Evolutionary conservation across 2,888 invertebrate species (phyloP), one percentile per base, ranked within the genome.

Genomic region (Lobophora halterata): DNA sequence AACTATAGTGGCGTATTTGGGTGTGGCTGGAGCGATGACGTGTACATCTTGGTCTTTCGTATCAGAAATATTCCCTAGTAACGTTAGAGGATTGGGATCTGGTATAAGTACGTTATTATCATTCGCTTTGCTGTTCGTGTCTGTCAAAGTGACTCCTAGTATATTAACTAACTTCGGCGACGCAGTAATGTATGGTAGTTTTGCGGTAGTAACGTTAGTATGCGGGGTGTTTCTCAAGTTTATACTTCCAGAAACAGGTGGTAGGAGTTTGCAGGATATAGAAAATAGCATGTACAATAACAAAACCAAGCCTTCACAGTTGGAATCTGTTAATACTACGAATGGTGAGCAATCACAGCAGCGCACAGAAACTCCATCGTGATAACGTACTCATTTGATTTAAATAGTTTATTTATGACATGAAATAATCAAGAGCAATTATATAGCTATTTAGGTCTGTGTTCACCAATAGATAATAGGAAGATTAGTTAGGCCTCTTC

Each of bases 261-360:
- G 55, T 90, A 94, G 68, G 92, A 95, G 80, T 90, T 94, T 65
- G 77, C 90, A 66, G 90, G 92, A 33, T 81, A 94, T 55, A 89
- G 93, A 66, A 91, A 58, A 77, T 46, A 51, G 45, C 24, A 55
- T 71, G 44, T 70, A 59, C 29, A 58, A 50, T 9, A 61, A 49
- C 17, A 43, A 39, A 6, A n/a, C n/a, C n/a, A n/a, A n/a, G n/a
- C n/a, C n/a, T n/a, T n/a, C n/a, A n/a, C n/a, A n/a, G n/a, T n/a
- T n/a, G n/a, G n/a, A 12, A 10, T 26, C 20, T 14, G n/a, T 16
- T 3, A 26, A 29, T 20, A n/a, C 1, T 26, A 27, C 8, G n/a
- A 11, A 6, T 6, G 23, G 11, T 11, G n/a, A n/a, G n/a, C n/a
- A n/a, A n/a, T n/a, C n/a, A n/a, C n/a, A n/a, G n/a, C n/a, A n/a